A percentile compares a stretch with the other conserved stretches of the same genome.
phyloP scores from a whole-genome alignment of 2,113 vertebrate species.

The Bagarius yarrelli region DNA sequence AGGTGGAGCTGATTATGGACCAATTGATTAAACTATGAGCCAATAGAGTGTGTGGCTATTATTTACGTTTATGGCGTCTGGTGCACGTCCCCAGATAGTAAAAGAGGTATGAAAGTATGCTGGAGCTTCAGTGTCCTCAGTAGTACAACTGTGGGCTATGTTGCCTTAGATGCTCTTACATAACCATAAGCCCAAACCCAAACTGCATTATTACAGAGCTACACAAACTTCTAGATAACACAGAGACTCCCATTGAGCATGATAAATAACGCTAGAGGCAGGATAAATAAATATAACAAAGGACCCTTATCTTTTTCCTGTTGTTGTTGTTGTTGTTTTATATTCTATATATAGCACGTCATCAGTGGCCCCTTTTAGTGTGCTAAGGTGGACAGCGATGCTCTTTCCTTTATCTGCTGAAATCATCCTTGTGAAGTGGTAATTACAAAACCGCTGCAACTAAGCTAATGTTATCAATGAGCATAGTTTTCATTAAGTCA shows the following conservation, averaged over 20 bases:
- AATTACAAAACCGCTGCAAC: neutral
- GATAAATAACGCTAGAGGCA: neutral
- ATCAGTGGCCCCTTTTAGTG: neutral
- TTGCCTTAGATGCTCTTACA: constrained; percentile 45
- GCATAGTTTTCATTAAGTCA: too few species aligned
- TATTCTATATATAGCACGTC: neutral
- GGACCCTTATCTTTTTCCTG: constrained; percentile 3
- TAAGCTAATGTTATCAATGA: too few species aligned
- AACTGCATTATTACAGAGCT: constrained; percentile 36
- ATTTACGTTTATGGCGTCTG: constrained; percentile 10
- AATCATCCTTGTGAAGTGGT: neutral
- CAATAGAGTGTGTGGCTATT: constrained; percentile 21
- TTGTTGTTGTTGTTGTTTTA: constrained; percentile 6
- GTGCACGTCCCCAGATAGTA: neutral
- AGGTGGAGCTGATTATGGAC: neutral
- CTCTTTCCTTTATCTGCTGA: constrained; percentile 3
- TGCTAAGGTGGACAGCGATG: neutral
- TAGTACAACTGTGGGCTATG: constrained; percentile 25
- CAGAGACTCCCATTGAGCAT: constrained; percentile 43
- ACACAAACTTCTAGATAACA: constrained; percentile 30
- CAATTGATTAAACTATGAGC: constrained; percentile 13
- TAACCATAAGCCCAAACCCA: constrained; percentile 46
- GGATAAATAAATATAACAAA: neutral
- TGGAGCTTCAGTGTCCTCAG: constrained; percentile 21
- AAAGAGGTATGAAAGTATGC: constrained; percentile 20